Percentiles rank a stretch among this genome's conserved stretches.
These are phyloP conservation scores for Chelidonichthys spinosus DNA, from an alignment of 2,797 vertebrate genomes.

Conservation along the genomic window DNA sequence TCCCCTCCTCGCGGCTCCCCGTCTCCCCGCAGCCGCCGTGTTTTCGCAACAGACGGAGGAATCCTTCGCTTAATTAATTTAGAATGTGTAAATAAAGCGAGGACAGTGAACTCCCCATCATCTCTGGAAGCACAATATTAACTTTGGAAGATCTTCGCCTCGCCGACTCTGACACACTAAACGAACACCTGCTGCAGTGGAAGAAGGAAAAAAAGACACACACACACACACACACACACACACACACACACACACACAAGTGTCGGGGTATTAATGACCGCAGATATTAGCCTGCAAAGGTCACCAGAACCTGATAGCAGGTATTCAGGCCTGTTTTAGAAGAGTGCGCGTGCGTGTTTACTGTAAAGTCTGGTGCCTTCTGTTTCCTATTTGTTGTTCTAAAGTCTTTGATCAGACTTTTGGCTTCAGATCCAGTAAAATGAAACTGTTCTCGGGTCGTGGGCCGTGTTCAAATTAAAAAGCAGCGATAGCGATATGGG, in stretches of 20 bases:
- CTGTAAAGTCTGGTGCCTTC: conserved; percentile 26
- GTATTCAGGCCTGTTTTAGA: conserved; percentile 45
- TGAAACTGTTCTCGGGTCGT: background rate
- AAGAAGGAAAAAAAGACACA: conserved; percentile 1
- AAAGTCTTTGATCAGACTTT: background rate
- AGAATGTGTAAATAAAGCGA: conserved; percentile 86
- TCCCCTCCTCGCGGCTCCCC: conserved; percentile 63
- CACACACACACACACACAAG: conserved; percentile 24
- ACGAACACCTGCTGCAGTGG: conserved; percentile 82
- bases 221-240: conserved; percentile 32
- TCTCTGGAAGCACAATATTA: conserved; percentile 87
- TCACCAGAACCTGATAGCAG: conserved; percentile 56
- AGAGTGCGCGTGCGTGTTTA: conserved; percentile 19
- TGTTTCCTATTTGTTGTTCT: background rate
- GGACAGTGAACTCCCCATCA: conserved; percentile 83
- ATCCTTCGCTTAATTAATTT: conserved; percentile 87
- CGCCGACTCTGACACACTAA: conserved; percentile 72
- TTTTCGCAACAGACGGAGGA: conserved; percentile 84
- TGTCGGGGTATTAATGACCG: conserved; percentile 53
- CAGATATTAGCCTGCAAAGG: conserved; percentile 51
- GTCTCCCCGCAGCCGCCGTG: conserved; percentile 72
- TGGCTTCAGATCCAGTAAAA: background rate
- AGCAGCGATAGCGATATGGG: background rate
- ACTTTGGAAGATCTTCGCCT: conserved; percentile 84
- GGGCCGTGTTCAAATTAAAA: background rate